phyloP scores from a whole-genome alignment of 2,888 invertebrate genomes.

The Phortica magna region DNA sequence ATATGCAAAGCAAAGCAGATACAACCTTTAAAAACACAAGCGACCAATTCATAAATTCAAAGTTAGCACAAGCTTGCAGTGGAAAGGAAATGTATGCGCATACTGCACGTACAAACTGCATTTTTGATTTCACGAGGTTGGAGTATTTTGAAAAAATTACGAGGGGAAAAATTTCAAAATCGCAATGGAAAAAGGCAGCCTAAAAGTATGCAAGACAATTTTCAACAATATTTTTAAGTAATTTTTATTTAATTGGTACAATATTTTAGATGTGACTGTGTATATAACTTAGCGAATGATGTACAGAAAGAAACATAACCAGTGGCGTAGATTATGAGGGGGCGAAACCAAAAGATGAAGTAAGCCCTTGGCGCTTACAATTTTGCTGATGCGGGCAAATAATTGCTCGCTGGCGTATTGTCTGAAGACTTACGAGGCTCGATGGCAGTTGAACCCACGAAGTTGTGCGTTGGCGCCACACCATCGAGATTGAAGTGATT shows the following conservation, averaged over 20 bases:
- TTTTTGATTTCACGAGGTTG: no score
- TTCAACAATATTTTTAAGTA: neutral
- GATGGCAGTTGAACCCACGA: constrained; percentile 35
- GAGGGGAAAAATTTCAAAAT: no score
- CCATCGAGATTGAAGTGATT: constrained; percentile 54
- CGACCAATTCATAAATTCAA: no score
- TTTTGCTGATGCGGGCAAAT: constrained; percentile 43
- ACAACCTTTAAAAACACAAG: no score
- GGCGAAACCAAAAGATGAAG: no score
- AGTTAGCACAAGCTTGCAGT: no score
- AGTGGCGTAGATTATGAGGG: neutral
- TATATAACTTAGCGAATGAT: constrained; percentile 22
- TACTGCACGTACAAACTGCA: no score
- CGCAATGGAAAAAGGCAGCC: neutral
- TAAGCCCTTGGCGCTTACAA: neutral
- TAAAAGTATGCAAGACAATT: constrained; percentile 24
- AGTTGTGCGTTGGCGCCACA: constrained; percentile 50
- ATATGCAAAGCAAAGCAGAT: no score
- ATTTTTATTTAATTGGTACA: constrained; percentile 6
- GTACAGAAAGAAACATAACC: neutral
- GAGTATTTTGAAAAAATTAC: no score
- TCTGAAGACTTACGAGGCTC: constrained; percentile 27
- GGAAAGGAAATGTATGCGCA: no score
- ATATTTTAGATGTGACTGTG: constrained; percentile 22
- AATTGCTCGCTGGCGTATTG: constrained; percentile 33